Base-by-base conservation (phyloP, 2,797 vertebrate genomes). In the Sebastes vulpes region DNA sequence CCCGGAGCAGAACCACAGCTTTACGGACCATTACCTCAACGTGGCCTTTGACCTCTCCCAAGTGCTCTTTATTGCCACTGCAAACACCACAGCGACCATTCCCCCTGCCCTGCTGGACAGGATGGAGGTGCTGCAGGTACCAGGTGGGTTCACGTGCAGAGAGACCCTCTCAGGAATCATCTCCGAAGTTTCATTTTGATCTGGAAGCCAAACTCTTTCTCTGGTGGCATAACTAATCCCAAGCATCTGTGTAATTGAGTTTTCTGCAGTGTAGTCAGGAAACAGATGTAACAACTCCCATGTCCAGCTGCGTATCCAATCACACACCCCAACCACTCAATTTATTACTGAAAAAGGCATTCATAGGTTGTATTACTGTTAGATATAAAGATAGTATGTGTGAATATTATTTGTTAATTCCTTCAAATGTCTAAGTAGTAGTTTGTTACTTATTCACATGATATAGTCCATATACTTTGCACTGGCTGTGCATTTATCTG, bases 11-110 rank as follows among this genome's bases (percentile, higher is more conserved):
- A 99, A 99, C 90, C 98, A 99, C 93, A 97, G 97, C 93, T 99
- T 99, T 94, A 99, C 98, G 0, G 98, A 99, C 85, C 98, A 99
- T 92, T 99, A 99, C 89, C 96, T 99, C 26, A 99, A 99, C 0
- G 98, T 99, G 75, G 96, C 98, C 79, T 99, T 99, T 85, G 98
- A 99, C 94, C 97, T 99, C 82, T 99, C 98, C 53, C 99, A 99
- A 95, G 99, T 99, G 64, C 97, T 99, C 60, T 99, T 99, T 69
- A 99, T 99, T 32, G 98, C 98, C 64, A 99, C 98, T 0, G 99
- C 99, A 56, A 99, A 99, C 87, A 97, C 96, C 5, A 99, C 97
- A 1, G 96, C 97, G 0, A 98, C 97, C 23, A 99, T 99, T 64
- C 98, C 98, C 8, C 96, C 98, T 0, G 98, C 98, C 21, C 92